Evolutionary conservation across 2,113 vertebrate genomes (phyloP).

Genomic region (Callipepla squamata): DNA sequence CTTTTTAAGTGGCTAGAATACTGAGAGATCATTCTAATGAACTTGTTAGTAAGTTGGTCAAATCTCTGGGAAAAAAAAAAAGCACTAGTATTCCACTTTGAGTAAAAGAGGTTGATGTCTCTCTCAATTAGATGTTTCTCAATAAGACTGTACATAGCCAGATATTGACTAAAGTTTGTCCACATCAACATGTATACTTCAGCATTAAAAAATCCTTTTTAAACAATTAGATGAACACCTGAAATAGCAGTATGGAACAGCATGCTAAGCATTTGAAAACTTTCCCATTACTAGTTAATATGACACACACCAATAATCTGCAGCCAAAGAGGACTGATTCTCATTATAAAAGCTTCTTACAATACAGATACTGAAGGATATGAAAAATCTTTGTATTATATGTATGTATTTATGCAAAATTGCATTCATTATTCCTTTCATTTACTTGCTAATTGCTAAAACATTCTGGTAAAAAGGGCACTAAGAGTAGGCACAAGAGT

Average conservation of each 20-base stretch:
- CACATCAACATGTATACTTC: not conserved
- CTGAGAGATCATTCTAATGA: not conserved
- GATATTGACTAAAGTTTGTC: not conserved
- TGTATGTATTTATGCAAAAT: not conserved
- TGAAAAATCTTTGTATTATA: not conserved
- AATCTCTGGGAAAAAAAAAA: not conserved
- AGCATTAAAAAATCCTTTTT: not conserved
- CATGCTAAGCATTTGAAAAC: not conserved
- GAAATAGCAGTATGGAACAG: not conserved
- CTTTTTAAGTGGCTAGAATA: not conserved
- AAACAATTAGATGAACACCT: not conserved
- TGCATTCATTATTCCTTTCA: not conserved
- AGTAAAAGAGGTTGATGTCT: not conserved
- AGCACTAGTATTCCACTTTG: not conserved
- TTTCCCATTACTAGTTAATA: not conserved
- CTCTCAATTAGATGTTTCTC: not conserved
- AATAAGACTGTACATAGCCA: not conserved
- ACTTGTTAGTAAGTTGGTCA: not conserved
- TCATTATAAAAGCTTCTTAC: not conserved
- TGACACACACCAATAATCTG: not conserved
- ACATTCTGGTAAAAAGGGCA: slow-evolving; percentile 9
- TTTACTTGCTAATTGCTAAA: slow-evolving; percentile 55
- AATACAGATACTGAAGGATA: not conserved
- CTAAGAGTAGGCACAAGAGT: not conserved
- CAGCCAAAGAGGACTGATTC: not conserved